Evolutionary conservation across 2,888 invertebrate species (phyloP).

Genomic region (Diarsia mendica): DNA sequence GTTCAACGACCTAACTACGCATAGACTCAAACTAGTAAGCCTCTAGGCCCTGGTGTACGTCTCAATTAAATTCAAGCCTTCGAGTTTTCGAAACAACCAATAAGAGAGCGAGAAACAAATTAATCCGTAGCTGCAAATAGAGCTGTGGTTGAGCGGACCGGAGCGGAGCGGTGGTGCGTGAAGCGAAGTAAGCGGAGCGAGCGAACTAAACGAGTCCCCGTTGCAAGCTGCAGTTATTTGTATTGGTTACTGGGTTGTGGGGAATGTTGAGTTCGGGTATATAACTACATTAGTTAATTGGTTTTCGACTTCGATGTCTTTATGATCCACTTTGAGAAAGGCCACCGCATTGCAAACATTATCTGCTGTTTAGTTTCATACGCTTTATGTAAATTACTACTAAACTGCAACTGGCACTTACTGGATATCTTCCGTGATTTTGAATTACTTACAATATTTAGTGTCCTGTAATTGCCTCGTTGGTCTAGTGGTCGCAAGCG

Average conservation of each 20-base stretch:
- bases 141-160: neutral
- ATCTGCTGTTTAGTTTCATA: neutral
- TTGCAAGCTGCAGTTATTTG: slow-evolving; percentile 20
- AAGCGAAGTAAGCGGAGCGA: slow-evolving; percentile 29
- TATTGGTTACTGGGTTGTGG: neutral
- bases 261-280: slow-evolving; percentile 3
- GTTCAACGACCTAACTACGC: neutral
- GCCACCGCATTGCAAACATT: neutral
- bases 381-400: no score
- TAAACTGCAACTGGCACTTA: no score
- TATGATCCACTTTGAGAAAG: neutral
- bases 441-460: no score
- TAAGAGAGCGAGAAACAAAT: slow-evolving; percentile 25
- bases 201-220: slow-evolving; percentile 11
- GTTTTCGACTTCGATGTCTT: neutral
- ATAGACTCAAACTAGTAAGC: neutral
- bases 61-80: slow-evolving; percentile 1
- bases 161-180: slow-evolving; percentile 7
- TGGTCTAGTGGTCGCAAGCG: no score
- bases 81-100: neutral
- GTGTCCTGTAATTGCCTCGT: no score
- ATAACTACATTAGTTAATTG: slow-evolving; percentile 9
- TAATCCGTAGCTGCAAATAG: slow-evolving; percentile 22
- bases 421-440: no score
- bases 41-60: neutral